A percentile compares a stretch with the other conserved stretches of the same genome.
phyloP scores from a whole-genome alignment of 2,113 vertebrate genomes.

The Semnornis frantzii region DNA sequence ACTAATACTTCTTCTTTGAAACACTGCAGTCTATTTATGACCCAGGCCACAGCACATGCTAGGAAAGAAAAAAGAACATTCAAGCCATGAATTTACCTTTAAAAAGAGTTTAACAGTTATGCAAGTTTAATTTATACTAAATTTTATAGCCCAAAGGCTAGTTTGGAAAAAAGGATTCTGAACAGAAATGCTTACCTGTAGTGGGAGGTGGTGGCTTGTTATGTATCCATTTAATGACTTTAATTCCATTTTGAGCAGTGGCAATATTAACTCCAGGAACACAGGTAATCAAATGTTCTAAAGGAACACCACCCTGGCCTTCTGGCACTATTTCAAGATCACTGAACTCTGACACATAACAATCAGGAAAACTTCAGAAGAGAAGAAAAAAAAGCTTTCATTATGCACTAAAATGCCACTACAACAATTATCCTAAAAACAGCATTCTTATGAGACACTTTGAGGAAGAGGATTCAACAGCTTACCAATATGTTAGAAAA shows the following conservation, averaged over 20 bases:
- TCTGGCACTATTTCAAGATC: slow-evolving; percentile 83
- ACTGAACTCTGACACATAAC: slow-evolving; percentile 89
- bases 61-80: accelerated
- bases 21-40: neutral
- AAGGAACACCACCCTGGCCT: slow-evolving; percentile 83
- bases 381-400: neutral
- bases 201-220: slow-evolving; percentile 92
- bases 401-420: neutral
- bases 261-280: slow-evolving; percentile 93
- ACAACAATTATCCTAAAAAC: neutral
- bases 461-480: neutral
- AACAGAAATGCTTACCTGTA: slow-evolving; percentile 75
- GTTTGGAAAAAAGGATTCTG: neutral
- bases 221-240: slow-evolving; percentile 97
- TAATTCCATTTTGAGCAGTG: slow-evolving; percentile 94
- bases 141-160: neutral
- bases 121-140: neutral
- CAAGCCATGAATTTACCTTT: neutral
- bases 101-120: neutral
- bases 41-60: neutral
- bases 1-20: neutral
- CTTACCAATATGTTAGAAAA: neutral
- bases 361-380: slow-evolving; percentile 89
- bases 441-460: neutral
- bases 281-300: slow-evolving; percentile 96